Percentiles rank a stretch among this genome's conserved stretches.
phyloP scores from a whole-genome alignment of 2,797 vertebrate genomes.

The Astyanax mexicanus region DNA sequence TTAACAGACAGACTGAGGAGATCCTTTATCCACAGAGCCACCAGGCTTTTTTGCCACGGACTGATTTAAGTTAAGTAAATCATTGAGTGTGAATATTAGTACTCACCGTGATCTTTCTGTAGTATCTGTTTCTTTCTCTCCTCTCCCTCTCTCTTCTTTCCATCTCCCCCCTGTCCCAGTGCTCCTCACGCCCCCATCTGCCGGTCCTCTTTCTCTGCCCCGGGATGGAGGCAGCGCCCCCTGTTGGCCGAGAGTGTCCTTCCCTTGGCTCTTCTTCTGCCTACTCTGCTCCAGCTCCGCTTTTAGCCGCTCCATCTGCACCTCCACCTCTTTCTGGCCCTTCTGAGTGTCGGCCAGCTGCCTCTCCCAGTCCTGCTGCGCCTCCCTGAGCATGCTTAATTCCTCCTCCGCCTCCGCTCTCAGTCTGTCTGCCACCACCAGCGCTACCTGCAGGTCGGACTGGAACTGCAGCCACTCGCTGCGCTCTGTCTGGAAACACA shows the following conservation, averaged over 20 bases:
- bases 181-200: neutral
- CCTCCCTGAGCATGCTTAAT: constrained; percentile 60
- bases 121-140: constrained; percentile 52
- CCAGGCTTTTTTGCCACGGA: too few species aligned
- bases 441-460: constrained; percentile 83
- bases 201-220: constrained; percentile 60
- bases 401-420: constrained; percentile 80
- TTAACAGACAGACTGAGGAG: too few species aligned
- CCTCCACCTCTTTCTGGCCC: constrained; percentile 71
- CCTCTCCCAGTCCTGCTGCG: constrained; percentile 68
- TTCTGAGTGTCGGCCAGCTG: constrained; percentile 70
- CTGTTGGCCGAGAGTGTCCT: constrained; percentile 31
- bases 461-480: constrained; percentile 84
- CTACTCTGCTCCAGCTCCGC: constrained; percentile 72
- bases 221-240: constrained; percentile 62
- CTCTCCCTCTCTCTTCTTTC: constrained; percentile 32
- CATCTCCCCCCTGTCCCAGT: neutral
- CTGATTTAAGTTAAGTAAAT: too few species aligned
- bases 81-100: neutral
- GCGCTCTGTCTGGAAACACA: constrained; percentile 71
- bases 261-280: constrained; percentile 59
- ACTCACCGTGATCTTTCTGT: constrained; percentile 77
- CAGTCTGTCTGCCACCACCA: constrained; percentile 81
- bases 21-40: too few species aligned
- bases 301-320: constrained; percentile 69